Percentiles rank a stretch among this genome's conserved stretches.
Conservation (phyloP, 2,888 invertebrate species). For the Gastrophysa polygoni region DNA sequence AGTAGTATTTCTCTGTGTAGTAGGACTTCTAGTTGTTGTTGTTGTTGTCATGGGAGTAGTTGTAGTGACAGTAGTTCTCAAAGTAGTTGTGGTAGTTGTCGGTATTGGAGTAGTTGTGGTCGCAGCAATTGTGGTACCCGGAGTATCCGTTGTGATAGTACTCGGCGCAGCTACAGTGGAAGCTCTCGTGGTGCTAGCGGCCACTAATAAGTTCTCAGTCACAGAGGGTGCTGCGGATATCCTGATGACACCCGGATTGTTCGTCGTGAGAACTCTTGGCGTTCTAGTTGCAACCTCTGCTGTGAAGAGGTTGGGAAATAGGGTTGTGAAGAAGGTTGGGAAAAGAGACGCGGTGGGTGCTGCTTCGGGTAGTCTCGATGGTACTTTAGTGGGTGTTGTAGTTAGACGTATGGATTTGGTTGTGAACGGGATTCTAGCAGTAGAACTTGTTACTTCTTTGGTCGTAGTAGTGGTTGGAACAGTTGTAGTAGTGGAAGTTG, state of each 20-base stretch:
- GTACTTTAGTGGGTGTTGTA: constrained; percentile 22
- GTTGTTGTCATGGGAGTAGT: constrained; percentile 21
- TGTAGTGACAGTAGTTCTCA: constrained; percentile 18
- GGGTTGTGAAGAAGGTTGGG: constrained; percentile 47
- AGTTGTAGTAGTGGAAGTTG: background rate
- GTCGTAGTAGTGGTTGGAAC: constrained; percentile 16
- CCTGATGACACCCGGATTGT: constrained; percentile 14
- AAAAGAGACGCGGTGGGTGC: constrained; percentile 34
- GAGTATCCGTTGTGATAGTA: constrained; percentile 14
- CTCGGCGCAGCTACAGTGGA: constrained; percentile 16
- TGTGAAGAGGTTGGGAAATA: constrained; percentile 42
- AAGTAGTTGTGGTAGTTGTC: constrained; percentile 19
- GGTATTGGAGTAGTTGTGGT: constrained; percentile 32
- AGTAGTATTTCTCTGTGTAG: constrained; percentile 28
- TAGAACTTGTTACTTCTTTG: too few relatives aligned
- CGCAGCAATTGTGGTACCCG: constrained; percentile 22
- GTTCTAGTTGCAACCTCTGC: constrained; percentile 32
- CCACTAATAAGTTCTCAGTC: constrained; percentile 18
- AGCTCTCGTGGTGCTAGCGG: constrained; percentile 7
- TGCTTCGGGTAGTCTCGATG: constrained; percentile 19
- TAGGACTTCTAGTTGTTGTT: constrained; percentile 23
- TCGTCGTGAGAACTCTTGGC: constrained; percentile 27
- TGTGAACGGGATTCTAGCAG: too few relatives aligned
- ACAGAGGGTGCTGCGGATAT: constrained; percentile 28
- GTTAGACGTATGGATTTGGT: constrained; percentile 7